phyloP scores from a whole-genome alignment of 2,888 invertebrate species.

The Tachina fera region DNA sequence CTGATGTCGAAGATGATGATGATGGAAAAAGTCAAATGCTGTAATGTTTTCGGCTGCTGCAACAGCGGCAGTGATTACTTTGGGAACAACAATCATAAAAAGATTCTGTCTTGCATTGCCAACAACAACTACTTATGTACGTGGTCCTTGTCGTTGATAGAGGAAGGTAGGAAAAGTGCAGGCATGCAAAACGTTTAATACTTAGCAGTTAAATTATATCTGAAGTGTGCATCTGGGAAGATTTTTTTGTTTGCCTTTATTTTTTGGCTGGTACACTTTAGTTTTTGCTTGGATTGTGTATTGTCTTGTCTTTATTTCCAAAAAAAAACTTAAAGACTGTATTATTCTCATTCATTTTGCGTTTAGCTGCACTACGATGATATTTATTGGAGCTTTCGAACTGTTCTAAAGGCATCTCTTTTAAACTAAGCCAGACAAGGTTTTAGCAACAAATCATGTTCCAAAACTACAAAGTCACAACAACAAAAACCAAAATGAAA shows the following conservation, averaged over 20 bases:
- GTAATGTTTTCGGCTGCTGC: conserved; percentile 51
- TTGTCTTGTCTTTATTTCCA: conserved; percentile 54
- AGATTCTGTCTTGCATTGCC: conserved; percentile 28
- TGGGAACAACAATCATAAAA: conserved; percentile 58
- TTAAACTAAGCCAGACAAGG: conserved; percentile 58
- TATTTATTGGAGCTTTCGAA: conserved; percentile 69
- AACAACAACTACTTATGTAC: background rate
- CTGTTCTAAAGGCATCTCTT: conserved; percentile 63
- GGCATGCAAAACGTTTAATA: conserved; percentile 66
- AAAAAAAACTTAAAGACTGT: conserved; percentile 65
- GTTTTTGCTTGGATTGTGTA: conserved; percentile 26
- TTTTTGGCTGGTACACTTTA: conserved; percentile 53
- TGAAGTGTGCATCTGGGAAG: conserved; percentile 74
- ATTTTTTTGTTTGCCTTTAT: conserved; percentile 8
- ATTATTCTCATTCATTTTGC: conserved; percentile 66
- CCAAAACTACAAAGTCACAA: conserved; percentile 54
- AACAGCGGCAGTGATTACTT: conserved; percentile 58
- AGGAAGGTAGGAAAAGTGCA: conserved; percentile 15
- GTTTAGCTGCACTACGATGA: conserved; percentile 41
- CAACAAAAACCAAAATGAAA: conserved; percentile 16
- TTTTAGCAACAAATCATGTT: conserved; percentile 52
- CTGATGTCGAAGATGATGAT: conserved; percentile 45
- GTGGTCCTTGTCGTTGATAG: background rate
- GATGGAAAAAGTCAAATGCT: conserved; percentile 58
- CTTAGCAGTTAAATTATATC: conserved; percentile 70